phyloP scores from a whole-genome alignment of 2,888 invertebrate genomes.

The Xylophagus ater region DNA sequence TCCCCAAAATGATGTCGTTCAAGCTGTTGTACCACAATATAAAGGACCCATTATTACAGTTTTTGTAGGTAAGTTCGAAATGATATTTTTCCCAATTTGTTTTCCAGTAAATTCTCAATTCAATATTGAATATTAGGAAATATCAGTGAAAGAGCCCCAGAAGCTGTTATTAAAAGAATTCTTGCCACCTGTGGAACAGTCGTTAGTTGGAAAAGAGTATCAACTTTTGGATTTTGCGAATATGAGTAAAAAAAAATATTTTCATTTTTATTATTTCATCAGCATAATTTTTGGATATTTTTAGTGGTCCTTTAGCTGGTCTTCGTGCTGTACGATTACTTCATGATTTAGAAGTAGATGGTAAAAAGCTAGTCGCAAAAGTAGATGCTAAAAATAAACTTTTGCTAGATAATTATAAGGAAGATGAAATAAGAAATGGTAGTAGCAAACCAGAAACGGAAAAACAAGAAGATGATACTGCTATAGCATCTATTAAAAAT shows the following conservation, averaged over 20 bases:
- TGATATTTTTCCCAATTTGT: not conserved
- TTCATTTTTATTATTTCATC: not conserved
- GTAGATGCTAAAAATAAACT: conserved; percentile 96
- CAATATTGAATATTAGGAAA: conserved; percentile 47
- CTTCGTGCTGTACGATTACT: conserved; percentile 85
- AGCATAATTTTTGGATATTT: conserved; percentile 7
- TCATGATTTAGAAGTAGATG: conserved; percentile 85
- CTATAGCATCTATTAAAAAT: conserved; percentile 64
- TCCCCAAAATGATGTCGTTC: conserved; percentile 26
- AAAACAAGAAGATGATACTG: conserved; percentile 49
- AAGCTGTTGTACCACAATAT: conserved; percentile 26
- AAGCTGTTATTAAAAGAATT: conserved; percentile 87
- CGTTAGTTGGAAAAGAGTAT: conserved; percentile 93
- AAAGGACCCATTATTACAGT: conserved; percentile 91
- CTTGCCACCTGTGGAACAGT: conserved; percentile 89
- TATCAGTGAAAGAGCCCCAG: conserved; percentile 89
- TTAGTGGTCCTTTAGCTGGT: conserved; percentile 79
- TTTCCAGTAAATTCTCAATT: not conserved
- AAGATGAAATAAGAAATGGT: conserved; percentile 51
- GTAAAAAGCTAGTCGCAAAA: conserved; percentile 87
- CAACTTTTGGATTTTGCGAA: conserved; percentile 97
- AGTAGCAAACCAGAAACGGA: conserved; percentile 46
- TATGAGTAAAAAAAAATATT: conserved; percentile 69
- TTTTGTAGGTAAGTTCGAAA: conserved; percentile 64
- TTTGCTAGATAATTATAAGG: conserved; percentile 86